Percentiles rank a stretch among this genome's conserved stretches.
These are phyloP conservation scores for Bos indicus DNA, from an alignment of 2,113 vertebrate species.

Conservation along the genomic window DNA sequence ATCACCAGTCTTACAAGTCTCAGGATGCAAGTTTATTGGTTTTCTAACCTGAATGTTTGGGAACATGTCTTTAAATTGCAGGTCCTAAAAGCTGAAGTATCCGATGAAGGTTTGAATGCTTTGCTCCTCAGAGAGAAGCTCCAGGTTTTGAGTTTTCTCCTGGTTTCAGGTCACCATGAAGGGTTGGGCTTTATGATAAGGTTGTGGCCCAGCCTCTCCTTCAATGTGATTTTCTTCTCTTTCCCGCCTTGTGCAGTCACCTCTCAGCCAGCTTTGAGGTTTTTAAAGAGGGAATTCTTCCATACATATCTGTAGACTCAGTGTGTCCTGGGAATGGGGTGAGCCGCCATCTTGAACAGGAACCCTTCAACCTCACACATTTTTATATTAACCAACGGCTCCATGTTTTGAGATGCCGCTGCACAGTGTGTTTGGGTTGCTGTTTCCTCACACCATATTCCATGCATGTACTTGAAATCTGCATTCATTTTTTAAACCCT, in stretches of 20 bases:
- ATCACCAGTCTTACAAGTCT: neutral
- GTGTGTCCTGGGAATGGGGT: neutral
- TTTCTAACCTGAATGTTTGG: neutral
- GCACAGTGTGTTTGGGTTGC: neutral
- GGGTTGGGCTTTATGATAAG: neutral
- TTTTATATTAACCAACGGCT: neutral
- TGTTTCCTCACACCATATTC: neutral
- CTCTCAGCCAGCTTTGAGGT: neutral
- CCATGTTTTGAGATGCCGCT: neutral
- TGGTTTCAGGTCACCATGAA: neutral
- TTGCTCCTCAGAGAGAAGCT: neutral
- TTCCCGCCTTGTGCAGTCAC: neutral
- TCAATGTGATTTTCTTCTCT: neutral
- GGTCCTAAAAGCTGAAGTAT: neutral
- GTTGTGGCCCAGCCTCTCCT: neutral
- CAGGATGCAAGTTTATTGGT: neutral
- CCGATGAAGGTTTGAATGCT: neutral
- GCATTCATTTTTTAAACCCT: neutral
- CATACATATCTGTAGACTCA: neutral
- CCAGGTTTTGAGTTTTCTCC: neutral
- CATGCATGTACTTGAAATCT: fast-evolving
- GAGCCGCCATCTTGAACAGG: neutral
- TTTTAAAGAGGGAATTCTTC: neutral
- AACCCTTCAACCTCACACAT: neutral
- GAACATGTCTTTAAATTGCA: neutral